Evolutionary conservation across 2,113 vertebrate species (phyloP).

Genomic region (Ranitomeya imitator): DNA sequence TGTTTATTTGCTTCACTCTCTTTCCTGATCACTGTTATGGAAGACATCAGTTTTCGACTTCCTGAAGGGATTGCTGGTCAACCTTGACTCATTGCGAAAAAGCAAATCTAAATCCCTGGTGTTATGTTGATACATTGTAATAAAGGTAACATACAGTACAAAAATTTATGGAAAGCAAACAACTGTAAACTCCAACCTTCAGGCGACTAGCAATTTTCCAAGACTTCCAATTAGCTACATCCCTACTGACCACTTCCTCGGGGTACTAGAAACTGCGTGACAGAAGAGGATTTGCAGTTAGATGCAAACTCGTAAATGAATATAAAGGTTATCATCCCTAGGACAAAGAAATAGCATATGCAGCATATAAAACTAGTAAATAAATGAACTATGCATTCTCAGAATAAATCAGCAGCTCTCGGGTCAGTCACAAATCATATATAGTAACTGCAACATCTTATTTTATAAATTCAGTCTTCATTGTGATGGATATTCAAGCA

Average conservation of each 20-base stretch:
- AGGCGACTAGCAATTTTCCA: constrained; percentile 51
- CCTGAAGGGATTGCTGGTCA: constrained; percentile 42
- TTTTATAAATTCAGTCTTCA: neutral
- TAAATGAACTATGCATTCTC: constrained; percentile 9
- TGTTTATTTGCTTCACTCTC: constrained; percentile 37
- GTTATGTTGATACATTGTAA: constrained; percentile 45
- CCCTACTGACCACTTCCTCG: constrained; percentile 48
- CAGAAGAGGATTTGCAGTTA: constrained; percentile 41
- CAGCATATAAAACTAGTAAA: constrained; percentile 29
- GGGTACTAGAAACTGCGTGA: constrained; percentile 23
- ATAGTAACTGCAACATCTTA: neutral
- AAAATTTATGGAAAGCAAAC: constrained; percentile 46
- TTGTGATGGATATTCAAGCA: neutral
- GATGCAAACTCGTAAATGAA: constrained; percentile 44
- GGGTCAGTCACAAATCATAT: neutral
- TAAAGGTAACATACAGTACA: constrained; percentile 51
- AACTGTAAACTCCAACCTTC: constrained; percentile 49
- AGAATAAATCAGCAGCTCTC: neutral
- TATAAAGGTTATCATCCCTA: constrained; percentile 52
- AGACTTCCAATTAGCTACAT: constrained; percentile 50
- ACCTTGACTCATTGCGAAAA: constrained; percentile 37
- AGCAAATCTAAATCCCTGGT: constrained; percentile 34
- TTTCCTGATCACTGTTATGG: constrained; percentile 13
- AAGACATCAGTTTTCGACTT: constrained; percentile 33
- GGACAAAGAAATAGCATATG: constrained; percentile 48